Base-by-base conservation (phyloP, 2,888 invertebrate genomes). In the Pristionchus arcanus region DNA sequence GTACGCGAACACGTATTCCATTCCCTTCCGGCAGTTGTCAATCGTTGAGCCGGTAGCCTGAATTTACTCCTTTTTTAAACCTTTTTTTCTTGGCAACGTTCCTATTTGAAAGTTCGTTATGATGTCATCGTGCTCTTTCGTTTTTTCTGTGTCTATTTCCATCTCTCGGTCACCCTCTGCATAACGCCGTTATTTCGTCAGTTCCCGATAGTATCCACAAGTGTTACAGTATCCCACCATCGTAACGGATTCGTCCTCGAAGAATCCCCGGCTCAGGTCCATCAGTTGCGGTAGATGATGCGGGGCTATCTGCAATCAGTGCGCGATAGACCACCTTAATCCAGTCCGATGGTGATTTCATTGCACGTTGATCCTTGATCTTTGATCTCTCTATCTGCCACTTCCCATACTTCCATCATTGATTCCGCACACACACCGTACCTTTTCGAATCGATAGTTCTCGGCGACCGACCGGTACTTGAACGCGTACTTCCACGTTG, bases 21-120 rank as follows among this genome's bases (percentile, higher is more conserved):
- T 77, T 25, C 42, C 77, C 49, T 77, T 77, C 25, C 49, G 16
- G 77, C 25, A 77, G 49, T 42, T 42, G 5, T 77, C 77, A 25
- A 77, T 77, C 0, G 77, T 42, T 49, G 77, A 77, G n/a, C 77
- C 77, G 25, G 77, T 77, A 21, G 77, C 42, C 77, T 77, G 74
- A n/a, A 49, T n/a, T n/a, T n/a, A n/a, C n/a, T n/a, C n/a, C n/a
- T n/a, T n/a, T n/a, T n/a, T n/a, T n/a, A n/a, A n/a, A n/a, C n/a
- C n/a, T n/a, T n/a, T n/a, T n/a, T n/a, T n/a, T n/a, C n/a, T n/a
- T n/a, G n/a, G n/a, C n/a, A n/a, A n/a, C n/a, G n/a, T n/a, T n/a
- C n/a, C n/a, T n/a, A n/a, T n/a, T n/a, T n/a, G n/a, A n/a, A n/a
- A n/a, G n/a, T n/a, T n/a, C n/a, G n/a, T n/a, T n/a, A n/a, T n/a